Evolutionary conservation across 92 coral and sea anemone species (phyloP), one percentile per base, ranked within the genome.

Genomic region (Porites divaricata): DNA sequence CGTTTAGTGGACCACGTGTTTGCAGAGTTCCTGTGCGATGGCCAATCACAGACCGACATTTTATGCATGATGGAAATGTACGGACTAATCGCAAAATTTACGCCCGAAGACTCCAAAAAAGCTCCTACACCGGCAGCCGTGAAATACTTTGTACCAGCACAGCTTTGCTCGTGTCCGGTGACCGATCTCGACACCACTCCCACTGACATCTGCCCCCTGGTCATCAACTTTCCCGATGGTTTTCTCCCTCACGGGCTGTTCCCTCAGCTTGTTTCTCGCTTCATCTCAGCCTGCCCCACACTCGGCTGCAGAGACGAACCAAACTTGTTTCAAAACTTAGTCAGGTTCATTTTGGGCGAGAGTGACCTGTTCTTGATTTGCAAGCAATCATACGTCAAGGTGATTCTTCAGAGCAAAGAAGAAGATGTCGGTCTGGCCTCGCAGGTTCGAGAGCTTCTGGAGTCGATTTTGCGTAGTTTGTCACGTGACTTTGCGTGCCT

Each of bases 171-270:
- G n/a, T 91, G 95, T 51, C 98, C 98, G 7, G 85, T 89, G 78
- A 76, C 62, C n/a, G 95, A 91, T 16, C 65, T 89, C 15, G 91
- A 89, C 48, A 86, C 91, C 2, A 56, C 88, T 9, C 50, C 67
- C 50, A 67, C 57, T 13, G 92, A 86, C 65, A 88, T 94, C 28
- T 91, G 95, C 41, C 62, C 98, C 7, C 64, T 94, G 57, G 91
- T 79, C 59, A 89, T 94, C 73, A 88, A 91, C 78, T 94, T 91
- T 52, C 87, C 87, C 15, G 98, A 94, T 57, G 98, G 98, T 8
- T 94, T 94, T 67, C 93, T 94, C 66, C 98, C 98, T 12, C 95
- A 94, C 74, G 98, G 95, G 4, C 78, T 94, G 53, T 94, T 92
- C 62, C 83, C 91, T 4, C 87, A 81, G 83, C 79, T 94, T 21